Evolutionary conservation across 2,888 invertebrate genomes (phyloP).

Genomic region (Colletes collaris): DNA sequence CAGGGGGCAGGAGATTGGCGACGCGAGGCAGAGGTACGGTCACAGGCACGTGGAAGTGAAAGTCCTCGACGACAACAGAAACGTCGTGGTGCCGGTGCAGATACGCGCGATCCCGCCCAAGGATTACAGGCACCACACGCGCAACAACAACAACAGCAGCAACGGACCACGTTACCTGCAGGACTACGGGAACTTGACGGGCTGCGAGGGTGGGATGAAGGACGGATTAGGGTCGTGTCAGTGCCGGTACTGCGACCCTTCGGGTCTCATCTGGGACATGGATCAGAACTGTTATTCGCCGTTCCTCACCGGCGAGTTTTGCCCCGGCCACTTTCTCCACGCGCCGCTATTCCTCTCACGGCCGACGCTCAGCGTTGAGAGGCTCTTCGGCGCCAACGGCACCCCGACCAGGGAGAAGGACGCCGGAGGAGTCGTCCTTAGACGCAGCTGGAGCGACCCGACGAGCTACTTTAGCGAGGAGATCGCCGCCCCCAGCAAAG

Average conservation of each 20-base stretch:
- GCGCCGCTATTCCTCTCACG: conserved; percentile 64
- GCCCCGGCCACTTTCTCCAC: conserved; percentile 56
- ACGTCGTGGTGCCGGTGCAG: conserved; percentile 72
- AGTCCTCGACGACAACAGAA: conserved; percentile 84
- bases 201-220: conserved; percentile 71
- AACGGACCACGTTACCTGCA: conserved; percentile 59
- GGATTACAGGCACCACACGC: conserved; percentile 58
- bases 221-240: conserved; percentile 84
- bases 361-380: conserved; percentile 52
- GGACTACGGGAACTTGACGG: conserved; percentile 61
- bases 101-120: conserved; percentile 62
- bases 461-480: conserved; percentile 83
- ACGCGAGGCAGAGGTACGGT: conserved; percentile 78
- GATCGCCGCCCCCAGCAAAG: conserved; percentile 79
- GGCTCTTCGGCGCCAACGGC: conserved; percentile 82
- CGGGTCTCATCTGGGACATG: conserved; percentile 90
- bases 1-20: conserved; percentile 50
- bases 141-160: conserved; percentile 59
- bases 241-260: conserved; percentile 90
- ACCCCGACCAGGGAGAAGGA: conserved; percentile 74
- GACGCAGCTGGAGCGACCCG: conserved; percentile 88
- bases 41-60: conserved; percentile 83
- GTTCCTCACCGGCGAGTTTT: conserved; percentile 81
- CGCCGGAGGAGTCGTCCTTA: conserved; percentile 77
- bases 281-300: conserved; percentile 86